Evolutionary conservation across 2,113 vertebrate genomes (phyloP).

Genomic region (Sus scrofa): T2T-Sscrofa CM000819.6:88804501-88805000

Average conservation of each 20-base stretch:
- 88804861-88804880: constrained; percentile 67
- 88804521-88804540: constrained; percentile 7
- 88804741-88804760: constrained; percentile 54
- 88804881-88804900: constrained; percentile 56
- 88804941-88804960: background rate
- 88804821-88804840: constrained; percentile 52
- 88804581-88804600: background rate
- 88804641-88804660: background rate
- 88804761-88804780: constrained; percentile 68
- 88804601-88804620: background rate
- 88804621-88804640: background rate
- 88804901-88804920: constrained; percentile 53
- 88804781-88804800: background rate
- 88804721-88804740: background rate
- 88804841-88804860: constrained; percentile 56
- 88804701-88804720: background rate
- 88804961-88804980: background rate
- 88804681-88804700: background rate
- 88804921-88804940: constrained; percentile 2
- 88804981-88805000: constrained; percentile 20
- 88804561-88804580: background rate
- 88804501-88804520: constrained; percentile 30
- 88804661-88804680: background rate
- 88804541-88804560: background rate
- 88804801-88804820: constrained; percentile 28